Base-by-base conservation (phyloP, 2,888 invertebrate species). In the Homarus gammarus region DNA sequence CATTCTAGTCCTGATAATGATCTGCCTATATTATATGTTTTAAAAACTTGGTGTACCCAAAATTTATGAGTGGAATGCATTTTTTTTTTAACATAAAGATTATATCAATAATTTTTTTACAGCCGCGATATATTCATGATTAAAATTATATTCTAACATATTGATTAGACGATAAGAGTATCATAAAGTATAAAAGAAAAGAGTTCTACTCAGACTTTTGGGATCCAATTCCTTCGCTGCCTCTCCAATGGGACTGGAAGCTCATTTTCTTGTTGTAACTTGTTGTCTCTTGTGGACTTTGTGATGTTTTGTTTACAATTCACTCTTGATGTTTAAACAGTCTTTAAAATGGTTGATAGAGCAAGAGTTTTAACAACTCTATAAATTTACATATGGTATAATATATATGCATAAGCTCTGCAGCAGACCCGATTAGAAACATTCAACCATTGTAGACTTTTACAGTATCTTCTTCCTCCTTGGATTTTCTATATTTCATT, bases 301-400 rank as follows among this genome's bases (percentile, higher is more conserved):
- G 87, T 87, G 75, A 82, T 61, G 87, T 87, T 87, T 75, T 51
- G 82, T 87, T 87, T 73, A 73, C 61, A 81, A 38, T 83, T 82
- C 82, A 77, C 87, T 87, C 87, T 87, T 87, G 87, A 82, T 87
- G 87, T 87, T 84, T 87, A 79, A 79, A 64, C 77, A 86, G 86
- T 75, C 82, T 87, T 56, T 70, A 83, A 68, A 73, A 82, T 87
- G 87, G 87, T 83, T 83, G 68, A 77, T 27, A 70, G 51, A 61
- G 36, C 40, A 36, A 27, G 3, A 82, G 33, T n/a, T 83, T 27
- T 72, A n/a, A n/a, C n/a, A 15, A 78, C 61, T 33, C 22, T 10
- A 3, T n/a, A 61, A 22, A 81, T 64, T 10, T 61, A 12, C 64
- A 36, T 81, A 56, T 12, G 8, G 31, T 38, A 56, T 33, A 3